Conservation (phyloP, 37 sponge, comb jelly and placozoan species). For the Hexactinellida sp. region DNA sequence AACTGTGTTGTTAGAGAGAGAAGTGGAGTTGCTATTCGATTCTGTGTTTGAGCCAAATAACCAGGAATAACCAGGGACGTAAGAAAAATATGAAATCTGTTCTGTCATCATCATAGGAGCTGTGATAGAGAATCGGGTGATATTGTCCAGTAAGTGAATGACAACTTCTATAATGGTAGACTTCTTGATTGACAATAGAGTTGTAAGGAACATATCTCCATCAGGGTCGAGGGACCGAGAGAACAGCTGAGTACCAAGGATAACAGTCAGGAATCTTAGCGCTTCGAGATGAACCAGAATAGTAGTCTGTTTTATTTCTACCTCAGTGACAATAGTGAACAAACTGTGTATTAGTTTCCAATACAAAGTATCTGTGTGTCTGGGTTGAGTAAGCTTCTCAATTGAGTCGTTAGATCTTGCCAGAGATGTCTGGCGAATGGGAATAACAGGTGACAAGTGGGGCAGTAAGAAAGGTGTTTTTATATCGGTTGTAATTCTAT, state of each 20-base stretch:
- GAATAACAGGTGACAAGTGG: not conserved
- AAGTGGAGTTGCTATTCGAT: not conserved
- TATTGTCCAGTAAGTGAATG: not conserved
- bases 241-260: conserved; percentile 7
- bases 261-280: not conserved
- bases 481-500: not conserved
- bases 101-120: not conserved
- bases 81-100: not conserved
- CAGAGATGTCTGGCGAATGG: not conserved
- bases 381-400: not conserved
- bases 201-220: not conserved
- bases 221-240: not conserved
- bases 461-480: not conserved
- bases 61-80: not conserved
- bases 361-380: not conserved
- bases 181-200: not conserved
- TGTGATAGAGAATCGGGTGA: not conserved
- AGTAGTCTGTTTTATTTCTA: not conserved
- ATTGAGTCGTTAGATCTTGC: not conserved
- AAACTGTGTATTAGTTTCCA: not conserved
- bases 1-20: not conserved
- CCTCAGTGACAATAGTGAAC: not conserved
- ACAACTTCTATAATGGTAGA: not conserved
- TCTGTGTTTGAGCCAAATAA: not conserved
- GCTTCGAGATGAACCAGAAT: not conserved